Conservation (phyloP, 2,797 vertebrate genomes). For the Tragelaphus eurycerus region DNA sequence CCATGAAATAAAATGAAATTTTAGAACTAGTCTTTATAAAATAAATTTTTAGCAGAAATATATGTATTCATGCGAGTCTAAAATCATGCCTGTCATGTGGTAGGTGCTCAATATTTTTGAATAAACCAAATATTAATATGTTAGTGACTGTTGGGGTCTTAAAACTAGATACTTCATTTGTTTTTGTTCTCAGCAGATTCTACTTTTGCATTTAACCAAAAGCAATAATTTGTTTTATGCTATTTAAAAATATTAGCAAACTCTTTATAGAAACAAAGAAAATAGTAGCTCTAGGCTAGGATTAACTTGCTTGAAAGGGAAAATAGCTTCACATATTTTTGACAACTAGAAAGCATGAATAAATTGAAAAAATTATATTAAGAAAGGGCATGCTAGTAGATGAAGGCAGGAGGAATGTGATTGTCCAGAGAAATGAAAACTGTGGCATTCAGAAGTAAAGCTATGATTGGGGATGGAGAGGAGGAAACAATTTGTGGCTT, state of each 20-base stretch:
- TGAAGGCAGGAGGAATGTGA: background rate
- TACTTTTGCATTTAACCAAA: background rate
- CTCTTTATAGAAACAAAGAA: background rate
- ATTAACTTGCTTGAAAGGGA: background rate
- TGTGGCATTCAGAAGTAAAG: background rate
- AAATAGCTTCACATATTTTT: background rate
- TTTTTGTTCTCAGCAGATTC: background rate
- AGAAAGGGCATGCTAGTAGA: background rate
- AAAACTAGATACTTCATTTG: background rate
- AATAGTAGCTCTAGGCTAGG: background rate
- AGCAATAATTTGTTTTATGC: background rate
- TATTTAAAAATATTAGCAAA: background rate
- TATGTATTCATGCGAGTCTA: background rate
- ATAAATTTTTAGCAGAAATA: background rate
- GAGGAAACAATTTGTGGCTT: background rate
- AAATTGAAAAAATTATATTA: background rate
- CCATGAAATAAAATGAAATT: background rate
- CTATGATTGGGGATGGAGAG: background rate
- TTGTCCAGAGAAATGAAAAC: background rate
- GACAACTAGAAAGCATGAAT: background rate
- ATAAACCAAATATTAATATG: background rate
- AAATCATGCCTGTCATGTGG: background rate
- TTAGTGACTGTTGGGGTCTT: background rate
- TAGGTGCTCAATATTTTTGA: background rate
- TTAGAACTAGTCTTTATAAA: background rate